Percentiles rank a stretch among this genome's conserved stretches.
Conservation (phyloP, 2,797 vertebrate species). For the Aeoliscus strigatus region DNA sequence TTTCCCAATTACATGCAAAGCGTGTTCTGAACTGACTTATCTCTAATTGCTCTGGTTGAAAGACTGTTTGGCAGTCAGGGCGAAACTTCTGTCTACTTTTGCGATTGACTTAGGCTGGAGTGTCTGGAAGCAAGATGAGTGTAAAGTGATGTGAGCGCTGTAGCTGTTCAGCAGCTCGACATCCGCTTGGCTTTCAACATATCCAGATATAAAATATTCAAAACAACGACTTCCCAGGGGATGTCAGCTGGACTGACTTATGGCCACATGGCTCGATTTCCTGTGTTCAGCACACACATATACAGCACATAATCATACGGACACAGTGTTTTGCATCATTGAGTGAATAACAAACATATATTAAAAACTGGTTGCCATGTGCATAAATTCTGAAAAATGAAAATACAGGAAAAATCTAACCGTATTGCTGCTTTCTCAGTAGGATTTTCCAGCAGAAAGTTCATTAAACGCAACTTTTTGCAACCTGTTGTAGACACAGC, state of each 20-base stretch:
- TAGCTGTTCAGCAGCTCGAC: slow-evolving; percentile 28
- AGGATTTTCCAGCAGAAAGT: too few species aligned
- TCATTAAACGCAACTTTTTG: too few species aligned
- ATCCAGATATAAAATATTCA: slow-evolving; percentile 43
- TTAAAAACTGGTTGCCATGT: not conserved
- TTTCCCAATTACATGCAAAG: slow-evolving; percentile 36
- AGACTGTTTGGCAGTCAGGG: slow-evolving; percentile 27
- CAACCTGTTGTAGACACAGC: too few species aligned
- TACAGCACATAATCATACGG: not conserved
- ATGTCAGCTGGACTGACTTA: slow-evolving; percentile 10
- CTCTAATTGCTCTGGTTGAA: slow-evolving; percentile 21
- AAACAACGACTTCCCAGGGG: slow-evolving; percentile 27
- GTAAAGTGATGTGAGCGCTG: slow-evolving; percentile 29
- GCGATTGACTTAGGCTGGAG: slow-evolving; percentile 33
- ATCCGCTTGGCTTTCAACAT: slow-evolving; percentile 31
- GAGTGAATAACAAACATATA: not conserved
- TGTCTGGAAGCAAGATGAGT: slow-evolving; percentile 21
- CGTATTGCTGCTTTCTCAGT: too few species aligned
- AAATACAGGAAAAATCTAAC: too few species aligned
- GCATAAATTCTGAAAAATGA: too few species aligned
- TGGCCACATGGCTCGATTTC: slow-evolving; percentile 8
- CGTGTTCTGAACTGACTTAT: slow-evolving; percentile 45
- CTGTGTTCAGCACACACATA: slow-evolving; percentile 1
- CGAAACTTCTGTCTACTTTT: slow-evolving; percentile 13
- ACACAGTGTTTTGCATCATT: not conserved